Evolutionary conservation across 2,113 vertebrate species (phyloP).

Genomic region (Coregonus clupeaformis): DNA sequence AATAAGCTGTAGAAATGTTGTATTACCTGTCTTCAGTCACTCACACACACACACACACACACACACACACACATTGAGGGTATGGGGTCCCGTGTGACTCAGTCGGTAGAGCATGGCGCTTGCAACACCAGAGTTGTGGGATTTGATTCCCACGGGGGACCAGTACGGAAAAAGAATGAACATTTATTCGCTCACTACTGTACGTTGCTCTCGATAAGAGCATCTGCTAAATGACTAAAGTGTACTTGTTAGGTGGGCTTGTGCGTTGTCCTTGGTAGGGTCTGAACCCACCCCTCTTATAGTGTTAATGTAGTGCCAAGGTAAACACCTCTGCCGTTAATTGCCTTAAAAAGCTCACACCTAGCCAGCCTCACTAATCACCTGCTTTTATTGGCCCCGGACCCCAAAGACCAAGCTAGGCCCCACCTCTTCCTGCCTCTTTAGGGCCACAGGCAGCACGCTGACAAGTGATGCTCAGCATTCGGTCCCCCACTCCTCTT

Average conservation of each 20-base stretch:
- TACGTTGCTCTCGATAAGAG: too few species aligned
- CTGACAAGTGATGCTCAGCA: slow-evolving; percentile 17
- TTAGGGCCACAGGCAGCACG: slow-evolving; percentile 41
- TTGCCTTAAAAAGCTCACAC: slow-evolving; percentile 69
- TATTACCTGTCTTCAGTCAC: slow-evolving; percentile 18
- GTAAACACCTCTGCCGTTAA: slow-evolving; percentile 69
- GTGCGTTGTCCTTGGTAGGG: slow-evolving; percentile 26
- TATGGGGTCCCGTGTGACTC: too few species aligned
- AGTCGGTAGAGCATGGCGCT: too few species aligned
- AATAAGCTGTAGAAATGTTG: slow-evolving; percentile 21
- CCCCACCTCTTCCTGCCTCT: slow-evolving; percentile 42
- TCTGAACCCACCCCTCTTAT: slow-evolving; percentile 34
- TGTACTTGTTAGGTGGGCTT: slow-evolving; percentile 4
- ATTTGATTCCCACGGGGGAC: too few species aligned
- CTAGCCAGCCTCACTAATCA: slow-evolving; percentile 76
- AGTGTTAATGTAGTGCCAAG: slow-evolving; percentile 71
- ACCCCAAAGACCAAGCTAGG: slow-evolving; percentile 39
- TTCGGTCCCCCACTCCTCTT: background rate
- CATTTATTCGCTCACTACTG: too few species aligned
- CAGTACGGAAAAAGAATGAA: too few species aligned
- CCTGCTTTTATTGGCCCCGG: slow-evolving; percentile 67
- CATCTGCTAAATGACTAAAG: too few species aligned
- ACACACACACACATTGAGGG: slow-evolving; percentile 14
- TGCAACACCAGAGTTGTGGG: too few species aligned
- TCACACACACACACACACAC: background rate